Conservation (phyloP, 1,140 invertebrate genomes). For the Cyphomyrmex costatus region DNA sequence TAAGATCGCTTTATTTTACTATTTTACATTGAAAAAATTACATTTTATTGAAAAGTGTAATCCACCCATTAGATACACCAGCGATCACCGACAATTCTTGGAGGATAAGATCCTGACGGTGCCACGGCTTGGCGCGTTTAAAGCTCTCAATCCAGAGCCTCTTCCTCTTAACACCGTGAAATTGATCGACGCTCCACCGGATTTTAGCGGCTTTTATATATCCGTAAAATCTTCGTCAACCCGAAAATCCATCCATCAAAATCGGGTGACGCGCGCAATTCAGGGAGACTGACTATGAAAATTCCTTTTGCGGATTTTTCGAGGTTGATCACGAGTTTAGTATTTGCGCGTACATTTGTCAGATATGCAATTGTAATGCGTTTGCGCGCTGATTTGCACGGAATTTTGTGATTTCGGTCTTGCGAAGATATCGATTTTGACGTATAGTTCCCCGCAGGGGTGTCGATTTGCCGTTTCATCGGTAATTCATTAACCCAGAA, state of each 20-base stretch:
- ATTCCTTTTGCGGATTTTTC: conserved; percentile 43
- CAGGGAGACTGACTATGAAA: conserved; percentile 30
- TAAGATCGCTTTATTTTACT: not conserved
- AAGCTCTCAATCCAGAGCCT: conserved; percentile 67
- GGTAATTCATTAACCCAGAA: conserved; percentile 64
- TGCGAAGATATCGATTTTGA: conserved; percentile 48
- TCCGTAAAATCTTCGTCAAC: conserved; percentile 76
- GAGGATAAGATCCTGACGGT: conserved; percentile 11
- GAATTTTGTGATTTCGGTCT: conserved; percentile 44
- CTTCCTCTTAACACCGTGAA: conserved; percentile 75
- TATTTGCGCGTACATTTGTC: not conserved
- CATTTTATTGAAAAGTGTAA: conserved; percentile 17
- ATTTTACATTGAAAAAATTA: not conserved
- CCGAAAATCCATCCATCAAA: conserved; percentile 70
- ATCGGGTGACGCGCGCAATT: conserved; percentile 11
- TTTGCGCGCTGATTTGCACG: not conserved
- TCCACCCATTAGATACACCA: conserved; percentile 12
- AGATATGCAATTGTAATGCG: conserved; percentile 13
- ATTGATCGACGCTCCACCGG: conserved; percentile 75
- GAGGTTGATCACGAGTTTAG: not conserved
- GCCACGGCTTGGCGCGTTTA: conserved; percentile 39
- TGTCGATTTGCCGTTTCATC: conserved; percentile 68
- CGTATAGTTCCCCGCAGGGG: conserved; percentile 34
- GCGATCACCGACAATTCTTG: conserved; percentile 44
- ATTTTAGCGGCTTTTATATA: conserved; percentile 72